Evolutionary conservation across 2,113 vertebrate species (phyloP).

Genomic region (Marmota monax): DNA sequence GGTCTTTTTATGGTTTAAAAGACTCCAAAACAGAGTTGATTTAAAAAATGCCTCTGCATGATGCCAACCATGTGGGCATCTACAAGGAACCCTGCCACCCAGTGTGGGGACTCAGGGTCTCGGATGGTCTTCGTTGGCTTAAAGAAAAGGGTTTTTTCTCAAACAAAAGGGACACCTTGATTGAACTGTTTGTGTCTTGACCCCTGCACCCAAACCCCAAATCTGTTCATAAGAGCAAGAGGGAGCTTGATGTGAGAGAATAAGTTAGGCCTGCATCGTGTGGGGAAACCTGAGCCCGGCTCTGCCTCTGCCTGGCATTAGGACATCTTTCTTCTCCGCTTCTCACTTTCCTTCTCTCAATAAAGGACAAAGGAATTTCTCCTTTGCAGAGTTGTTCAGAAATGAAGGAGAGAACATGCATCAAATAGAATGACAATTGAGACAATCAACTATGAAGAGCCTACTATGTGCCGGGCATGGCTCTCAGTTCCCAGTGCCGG

Average conservation of each 20-base stretch:
- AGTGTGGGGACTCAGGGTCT: not conserved
- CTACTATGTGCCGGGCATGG: no score
- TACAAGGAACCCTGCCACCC: constrained; percentile 58
- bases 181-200: not conserved
- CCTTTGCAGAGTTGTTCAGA: not conserved
- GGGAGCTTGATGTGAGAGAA: not conserved
- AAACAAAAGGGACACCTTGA: constrained; percentile 14
- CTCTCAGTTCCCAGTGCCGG: not conserved
- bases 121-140: rapidly evolving
- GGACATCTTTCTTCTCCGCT: not conserved
- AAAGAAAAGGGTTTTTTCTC: constrained; percentile 51
- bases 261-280: not conserved
- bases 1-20: constrained; percentile 85
- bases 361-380: not conserved
- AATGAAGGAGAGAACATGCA: not conserved
- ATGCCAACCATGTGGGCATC: constrained; percentile 73
- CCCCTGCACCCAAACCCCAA: not conserved
- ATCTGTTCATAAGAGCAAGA: not conserved
- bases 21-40: constrained; percentile 85
- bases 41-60: constrained; percentile 79
- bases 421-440: not conserved
- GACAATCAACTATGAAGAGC: not conserved
- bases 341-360: not conserved
- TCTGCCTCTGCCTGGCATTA: not conserved
- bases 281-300: rapidly evolving